Base-by-base conservation (phyloP, 2,888 invertebrate genomes). In the Xanthia togata region DNA sequence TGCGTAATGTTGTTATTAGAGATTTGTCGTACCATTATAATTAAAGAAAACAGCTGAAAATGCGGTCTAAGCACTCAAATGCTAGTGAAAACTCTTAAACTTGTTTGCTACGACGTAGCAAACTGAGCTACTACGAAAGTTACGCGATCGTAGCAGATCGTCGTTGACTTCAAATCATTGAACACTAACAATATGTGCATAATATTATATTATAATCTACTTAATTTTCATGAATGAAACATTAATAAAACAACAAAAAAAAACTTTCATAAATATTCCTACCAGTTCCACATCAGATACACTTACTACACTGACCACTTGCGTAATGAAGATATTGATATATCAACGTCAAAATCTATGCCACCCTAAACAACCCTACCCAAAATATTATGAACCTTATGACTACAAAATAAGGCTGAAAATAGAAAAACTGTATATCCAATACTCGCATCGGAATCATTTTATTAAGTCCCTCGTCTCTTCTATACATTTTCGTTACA, bases 401-500 rank as follows among this genome's bases (percentile, higher is more conserved):
- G 0, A 0, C 8, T 0, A 17, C 0, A 1, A 0, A 0, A 12
- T 70, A 76, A 67, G 12, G 55, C 63, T 35, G 11, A 14, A 65
- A 47, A 23, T 50, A 2, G 1, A 23, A 60, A 17, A 26, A 4
- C 11, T 0, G 14, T 1, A 0, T 0, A 4, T 20, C 59, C 26
- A 73, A 70, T 47, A 55, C 35, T 31, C 41, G 12, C 47, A 70
- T 17, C 14, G 53, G 57, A 81, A 60, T 67, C 57, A 74, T 82
- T 80, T 85, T 85, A 81, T 78, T 55, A 78, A 80, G 53, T 77
- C 77, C 70, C 71, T 47, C 83, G 76, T 81, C 64, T 53, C 9
- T 50, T 78, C 73, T 78, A 80, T 78, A 86, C 77, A 82, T 82
- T 87, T 80, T 72, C 72, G 69, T 78, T 72, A 78, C 81, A 83